phyloP scores from a whole-genome alignment of 2,888 invertebrate species.

The Pterostichus niger region DNA sequence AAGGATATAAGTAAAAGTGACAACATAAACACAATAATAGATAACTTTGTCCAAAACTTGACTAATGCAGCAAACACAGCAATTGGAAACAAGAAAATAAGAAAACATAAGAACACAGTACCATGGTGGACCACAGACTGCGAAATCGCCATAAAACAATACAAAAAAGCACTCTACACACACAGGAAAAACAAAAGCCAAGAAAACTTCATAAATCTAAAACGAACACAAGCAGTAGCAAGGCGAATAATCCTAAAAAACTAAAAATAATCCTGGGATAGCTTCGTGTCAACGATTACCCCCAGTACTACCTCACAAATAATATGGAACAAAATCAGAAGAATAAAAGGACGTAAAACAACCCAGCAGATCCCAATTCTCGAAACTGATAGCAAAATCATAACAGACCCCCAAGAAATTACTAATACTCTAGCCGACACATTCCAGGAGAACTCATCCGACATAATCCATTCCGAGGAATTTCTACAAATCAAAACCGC shows the following conservation, averaged over 20 bases:
- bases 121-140: too few relatives aligned
- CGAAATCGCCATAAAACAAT: too few relatives aligned
- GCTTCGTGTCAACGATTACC: background rate
- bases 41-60: too few relatives aligned
- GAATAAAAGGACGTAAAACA: background rate
- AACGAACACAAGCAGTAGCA: background rate
- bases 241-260: slow-evolving; percentile 19
- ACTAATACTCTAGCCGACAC: background rate
- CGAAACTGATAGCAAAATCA: background rate
- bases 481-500: too few relatives aligned
- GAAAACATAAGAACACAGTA: too few relatives aligned
- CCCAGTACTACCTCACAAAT: background rate
- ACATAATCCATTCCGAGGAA: too few relatives aligned
- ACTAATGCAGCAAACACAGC: too few relatives aligned
- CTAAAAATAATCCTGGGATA: slow-evolving; percentile 26
- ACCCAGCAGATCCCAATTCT: background rate
- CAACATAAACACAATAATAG: background rate
- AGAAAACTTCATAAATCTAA: background rate
- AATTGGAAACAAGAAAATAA: too few relatives aligned
- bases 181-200: too few relatives aligned
- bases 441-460: background rate
- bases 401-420: background rate
- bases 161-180: too few relatives aligned
- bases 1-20: background rate
- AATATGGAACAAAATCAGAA: slow-evolving; percentile 5